Percentiles rank a stretch among this genome's conserved stretches.
Evolutionary conservation across 1,140 invertebrate species (phyloP).

Genomic region (Drosophila serrata): DNA sequence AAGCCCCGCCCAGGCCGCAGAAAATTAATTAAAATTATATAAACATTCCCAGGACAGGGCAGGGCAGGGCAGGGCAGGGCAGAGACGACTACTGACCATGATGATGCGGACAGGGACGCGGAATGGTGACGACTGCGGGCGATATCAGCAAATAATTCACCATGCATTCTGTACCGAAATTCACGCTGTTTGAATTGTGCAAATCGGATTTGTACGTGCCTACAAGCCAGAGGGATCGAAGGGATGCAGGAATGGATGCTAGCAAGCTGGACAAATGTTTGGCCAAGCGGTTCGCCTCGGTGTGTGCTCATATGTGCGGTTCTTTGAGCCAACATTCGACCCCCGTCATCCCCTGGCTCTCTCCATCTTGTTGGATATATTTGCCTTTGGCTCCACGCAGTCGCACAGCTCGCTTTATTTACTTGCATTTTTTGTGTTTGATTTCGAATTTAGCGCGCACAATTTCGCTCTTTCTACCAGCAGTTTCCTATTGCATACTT

Average conservation of each 20-base stretch:
- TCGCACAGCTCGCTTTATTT: conserved; percentile 66
- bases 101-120: conserved; percentile 15
- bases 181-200: conserved; percentile 76
- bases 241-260: background rate
- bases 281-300: conserved; percentile 64
- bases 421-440: conserved; percentile 73
- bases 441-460: conserved; percentile 79
- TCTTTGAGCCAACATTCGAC: conserved; percentile 74
- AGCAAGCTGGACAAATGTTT: conserved; percentile 74
- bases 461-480: conserved; percentile 52
- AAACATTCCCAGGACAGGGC: conserved; percentile 35
- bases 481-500: conserved; percentile 61
- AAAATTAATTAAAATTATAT: conserved; percentile 81
- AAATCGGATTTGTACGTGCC: conserved; percentile 82
- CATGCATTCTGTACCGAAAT: conserved; percentile 60
- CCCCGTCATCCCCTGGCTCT: conserved; percentile 23
- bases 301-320: conserved; percentile 48
- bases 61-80: background rate
- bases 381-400: conserved; percentile 80
- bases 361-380: conserved; percentile 55
- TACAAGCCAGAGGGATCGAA: conserved; percentile 5
- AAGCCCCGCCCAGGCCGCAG: conserved; percentile 56
- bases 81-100: conserved; percentile 14
- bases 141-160: conserved; percentile 69
- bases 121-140: conserved; percentile 37